Conservation (phyloP, 2,113 vertebrate genomes). For the Balaenoptera acutorostrata region DNA sequence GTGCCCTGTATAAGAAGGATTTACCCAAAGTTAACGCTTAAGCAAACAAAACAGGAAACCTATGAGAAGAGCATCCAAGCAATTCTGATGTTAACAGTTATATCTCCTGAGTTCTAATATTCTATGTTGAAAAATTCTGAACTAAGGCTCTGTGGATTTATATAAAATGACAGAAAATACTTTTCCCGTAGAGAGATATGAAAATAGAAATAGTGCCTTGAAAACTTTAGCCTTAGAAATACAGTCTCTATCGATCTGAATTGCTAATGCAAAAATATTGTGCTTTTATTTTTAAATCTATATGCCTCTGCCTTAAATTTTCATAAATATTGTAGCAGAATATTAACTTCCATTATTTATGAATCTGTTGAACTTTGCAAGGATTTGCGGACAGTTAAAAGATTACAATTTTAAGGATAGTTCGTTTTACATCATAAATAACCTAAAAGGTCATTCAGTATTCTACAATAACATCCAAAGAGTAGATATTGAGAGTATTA, state of each 20-base stretch:
- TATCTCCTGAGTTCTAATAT: neutral
- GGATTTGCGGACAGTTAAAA: conserved; percentile 78
- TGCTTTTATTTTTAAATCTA: conserved; percentile 74
- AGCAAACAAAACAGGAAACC: neutral
- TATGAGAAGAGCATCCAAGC: neutral
- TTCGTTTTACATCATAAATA: conserved; percentile 81
- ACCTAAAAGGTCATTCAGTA: conserved; percentile 78
- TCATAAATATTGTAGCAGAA: conserved; percentile 75
- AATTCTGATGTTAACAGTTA: neutral
- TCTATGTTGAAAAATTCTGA: neutral
- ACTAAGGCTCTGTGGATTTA: neutral
- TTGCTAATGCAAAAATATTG: conserved; percentile 54
- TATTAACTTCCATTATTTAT: conserved; percentile 84
- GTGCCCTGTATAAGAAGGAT: neutral
- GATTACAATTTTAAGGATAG: conserved; percentile 78
- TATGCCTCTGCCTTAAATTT: conserved; percentile 73
- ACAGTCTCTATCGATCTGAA: conserved; percentile 63
- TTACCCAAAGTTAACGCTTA: neutral
- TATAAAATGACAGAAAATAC: conserved; percentile 63
- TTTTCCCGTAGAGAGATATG: conserved; percentile 30
- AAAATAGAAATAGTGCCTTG: conserved; percentile 45
- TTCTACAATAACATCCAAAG: conserved; percentile 68
- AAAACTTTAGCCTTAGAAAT: conserved; percentile 41
- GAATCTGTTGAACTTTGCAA: conserved; percentile 83
- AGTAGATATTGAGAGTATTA: conserved; percentile 47